phyloP scores from a whole-genome alignment of 2,113 vertebrate species.

The Petromus typicus region DNA sequence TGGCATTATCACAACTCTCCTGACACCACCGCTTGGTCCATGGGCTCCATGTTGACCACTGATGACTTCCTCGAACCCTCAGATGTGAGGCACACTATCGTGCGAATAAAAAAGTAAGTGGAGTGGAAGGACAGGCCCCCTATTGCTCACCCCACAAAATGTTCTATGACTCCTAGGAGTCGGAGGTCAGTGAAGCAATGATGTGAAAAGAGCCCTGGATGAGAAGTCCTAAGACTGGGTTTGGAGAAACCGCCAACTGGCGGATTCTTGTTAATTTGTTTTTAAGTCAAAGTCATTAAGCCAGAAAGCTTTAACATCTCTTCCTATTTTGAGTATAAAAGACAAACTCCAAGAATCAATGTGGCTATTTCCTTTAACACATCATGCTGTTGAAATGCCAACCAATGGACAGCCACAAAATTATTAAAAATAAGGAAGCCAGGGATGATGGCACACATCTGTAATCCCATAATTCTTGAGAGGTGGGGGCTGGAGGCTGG shows the following conservation, averaged over 20 bases:
- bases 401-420: not conserved
- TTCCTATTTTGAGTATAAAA: not conserved
- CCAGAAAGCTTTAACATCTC: not conserved
- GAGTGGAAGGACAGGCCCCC: not conserved
- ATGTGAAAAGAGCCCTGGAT: not conserved
- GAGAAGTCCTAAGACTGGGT: not conserved
- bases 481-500: rapidly evolving
- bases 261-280: not conserved
- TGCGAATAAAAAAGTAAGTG: not conserved
- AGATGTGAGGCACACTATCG: not conserved
- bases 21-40: not conserved
- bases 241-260: not conserved
- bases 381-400: not conserved
- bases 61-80: not conserved
- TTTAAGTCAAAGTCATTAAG: not conserved
- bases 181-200: not conserved
- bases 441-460: not conserved
- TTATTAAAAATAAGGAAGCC: not conserved
- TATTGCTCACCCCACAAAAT: not conserved
- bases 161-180: not conserved
- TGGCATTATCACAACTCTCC: not conserved
- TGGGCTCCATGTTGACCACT: not conserved
- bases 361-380: not conserved
- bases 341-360: not conserved
- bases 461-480: not conserved